phyloP scores from a whole-genome alignment of 2,888 invertebrate genomes.

The Plemyria rubiginata region DNA sequence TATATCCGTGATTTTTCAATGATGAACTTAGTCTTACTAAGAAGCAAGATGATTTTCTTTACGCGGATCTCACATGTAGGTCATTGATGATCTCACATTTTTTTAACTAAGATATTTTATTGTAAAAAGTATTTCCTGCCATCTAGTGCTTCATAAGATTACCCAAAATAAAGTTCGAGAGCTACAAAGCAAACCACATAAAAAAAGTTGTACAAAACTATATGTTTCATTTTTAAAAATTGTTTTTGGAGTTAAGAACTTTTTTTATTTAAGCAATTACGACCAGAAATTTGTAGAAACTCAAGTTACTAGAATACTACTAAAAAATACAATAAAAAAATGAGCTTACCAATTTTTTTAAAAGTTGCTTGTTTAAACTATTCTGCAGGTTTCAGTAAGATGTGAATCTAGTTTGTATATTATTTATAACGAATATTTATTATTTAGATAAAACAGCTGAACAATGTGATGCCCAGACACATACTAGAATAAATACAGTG shows the following conservation, averaged over 20 bases:
- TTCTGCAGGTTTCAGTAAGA: not conserved
- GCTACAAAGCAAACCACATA: too few relatives aligned
- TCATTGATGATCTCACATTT: constrained; percentile 10
- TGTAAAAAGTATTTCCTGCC: constrained; percentile 9
- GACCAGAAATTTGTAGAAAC: too few relatives aligned
- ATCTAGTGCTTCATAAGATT: not conserved
- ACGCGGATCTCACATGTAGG: constrained; percentile 26
- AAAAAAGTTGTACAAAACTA: too few relatives aligned
- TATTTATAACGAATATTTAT: not conserved
- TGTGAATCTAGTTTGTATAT: not conserved
- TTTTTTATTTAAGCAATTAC: too few relatives aligned
- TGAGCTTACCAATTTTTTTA: not conserved
- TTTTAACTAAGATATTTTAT: constrained; percentile 1
- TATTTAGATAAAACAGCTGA: not conserved
- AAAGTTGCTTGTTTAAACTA: not conserved
- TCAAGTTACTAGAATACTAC: too few relatives aligned
- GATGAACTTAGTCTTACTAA: constrained; percentile 28
- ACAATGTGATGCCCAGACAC: not conserved
- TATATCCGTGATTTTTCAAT: constrained; percentile 18
- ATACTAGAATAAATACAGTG: constrained; percentile 6
- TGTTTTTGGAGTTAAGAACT: too few relatives aligned
- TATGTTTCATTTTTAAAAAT: too few relatives aligned
- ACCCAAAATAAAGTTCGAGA: too few relatives aligned
- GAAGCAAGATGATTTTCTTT: constrained; percentile 28
- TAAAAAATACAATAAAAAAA: not conserved